Conservation (phyloP, 2,797 vertebrate species). For the Pipistrellus pipistrellus region DNA sequence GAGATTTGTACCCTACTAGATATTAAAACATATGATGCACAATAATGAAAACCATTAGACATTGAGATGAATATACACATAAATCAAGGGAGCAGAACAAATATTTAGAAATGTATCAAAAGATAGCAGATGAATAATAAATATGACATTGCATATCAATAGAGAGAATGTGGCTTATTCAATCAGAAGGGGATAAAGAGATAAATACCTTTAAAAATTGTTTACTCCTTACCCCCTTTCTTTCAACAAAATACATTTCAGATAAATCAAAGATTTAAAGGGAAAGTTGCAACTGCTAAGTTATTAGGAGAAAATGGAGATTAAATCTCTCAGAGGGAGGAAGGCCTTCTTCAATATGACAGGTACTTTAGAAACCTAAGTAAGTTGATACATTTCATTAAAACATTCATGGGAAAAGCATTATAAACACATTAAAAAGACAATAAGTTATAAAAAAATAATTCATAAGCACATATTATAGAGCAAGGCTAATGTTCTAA, state of each 20-base stretch:
- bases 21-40: not conserved
- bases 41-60: not conserved
- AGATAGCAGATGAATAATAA: not conserved
- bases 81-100: constrained; percentile 12
- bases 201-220: not conserved
- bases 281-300: constrained; percentile 7
- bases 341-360: not conserved
- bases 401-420: constrained; percentile 16
- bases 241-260: constrained; percentile 11
- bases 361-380: not conserved
- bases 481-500: constrained; percentile 39
- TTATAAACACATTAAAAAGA: constrained; percentile 32
- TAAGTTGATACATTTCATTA: constrained; percentile 51
- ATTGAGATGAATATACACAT: not conserved
- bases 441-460: constrained; percentile 6
- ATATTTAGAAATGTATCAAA: not conserved
- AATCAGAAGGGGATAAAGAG: not conserved
- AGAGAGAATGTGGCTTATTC: not conserved
- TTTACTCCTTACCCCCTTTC: not conserved
- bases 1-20: not conserved
- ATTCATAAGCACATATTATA: constrained; percentile 34
- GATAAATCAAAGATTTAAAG: constrained; percentile 37
- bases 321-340: not conserved
- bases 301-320: constrained; percentile 17
- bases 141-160: not conserved